phyloP scores from a whole-genome alignment of 2,113 vertebrate genomes.

The Motacilla alba region DNA sequence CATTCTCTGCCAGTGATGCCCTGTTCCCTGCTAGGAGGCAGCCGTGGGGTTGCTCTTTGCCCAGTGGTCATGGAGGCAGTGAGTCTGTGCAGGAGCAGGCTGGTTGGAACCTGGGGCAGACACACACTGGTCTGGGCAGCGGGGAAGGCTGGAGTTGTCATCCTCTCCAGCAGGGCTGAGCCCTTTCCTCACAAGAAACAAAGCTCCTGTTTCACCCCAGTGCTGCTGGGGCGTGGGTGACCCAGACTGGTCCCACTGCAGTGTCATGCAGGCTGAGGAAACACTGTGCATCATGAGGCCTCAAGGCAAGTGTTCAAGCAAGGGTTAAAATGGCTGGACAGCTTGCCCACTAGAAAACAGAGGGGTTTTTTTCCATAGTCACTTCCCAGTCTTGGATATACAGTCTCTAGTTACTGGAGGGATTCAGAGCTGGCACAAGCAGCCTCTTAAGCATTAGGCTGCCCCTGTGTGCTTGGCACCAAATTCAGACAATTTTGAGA shows the following conservation, averaged over 20 bases:
- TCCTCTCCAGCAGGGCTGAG: fast-evolving
- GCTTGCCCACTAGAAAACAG: neutral
- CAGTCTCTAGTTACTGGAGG: constrained; percentile 3
- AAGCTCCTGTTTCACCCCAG: neutral
- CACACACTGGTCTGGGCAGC: fast-evolving
- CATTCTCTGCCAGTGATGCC: neutral
- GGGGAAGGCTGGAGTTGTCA: neutral
- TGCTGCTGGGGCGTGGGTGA: fast-evolving
- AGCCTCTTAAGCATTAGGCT: constrained; percentile 11
- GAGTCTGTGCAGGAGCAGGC: neutral
- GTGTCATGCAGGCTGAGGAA: neutral
- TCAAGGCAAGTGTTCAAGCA: neutral
- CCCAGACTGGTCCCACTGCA: neutral
- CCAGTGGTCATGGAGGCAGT: fast-evolving
- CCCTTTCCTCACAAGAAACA: neutral
- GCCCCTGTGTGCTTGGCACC: constrained; percentile 57
- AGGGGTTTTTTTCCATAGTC: neutral
- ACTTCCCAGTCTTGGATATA: neutral
- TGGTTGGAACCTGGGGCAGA: fast-evolving
- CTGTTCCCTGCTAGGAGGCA: neutral
- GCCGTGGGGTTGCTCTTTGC: fast-evolving
- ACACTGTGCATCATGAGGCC: neutral
- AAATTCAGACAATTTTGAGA: constrained; percentile 63
- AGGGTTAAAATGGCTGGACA: neutral
- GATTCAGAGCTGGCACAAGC: constrained; percentile 26